Conservation (phyloP, 2,888 invertebrate genomes). For the Prosopocoilus inquinatus region DNA sequence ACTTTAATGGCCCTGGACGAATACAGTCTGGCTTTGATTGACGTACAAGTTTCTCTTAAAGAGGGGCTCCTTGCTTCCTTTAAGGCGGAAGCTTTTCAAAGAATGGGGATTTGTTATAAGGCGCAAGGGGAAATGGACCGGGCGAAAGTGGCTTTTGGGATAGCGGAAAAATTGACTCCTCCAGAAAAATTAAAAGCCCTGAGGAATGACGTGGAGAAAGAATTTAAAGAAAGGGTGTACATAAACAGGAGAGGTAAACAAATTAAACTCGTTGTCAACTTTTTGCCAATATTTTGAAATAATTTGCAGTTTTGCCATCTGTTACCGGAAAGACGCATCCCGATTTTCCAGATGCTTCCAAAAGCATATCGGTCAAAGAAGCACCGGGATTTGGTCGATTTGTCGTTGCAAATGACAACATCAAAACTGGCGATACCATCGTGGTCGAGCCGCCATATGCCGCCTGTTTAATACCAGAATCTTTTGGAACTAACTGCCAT, state of each 20-base stretch:
- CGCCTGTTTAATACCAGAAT: constrained; percentile 69
- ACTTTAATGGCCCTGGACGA: constrained; percentile 59
- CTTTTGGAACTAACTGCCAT: constrained; percentile 76
- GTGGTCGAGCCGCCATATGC: constrained; percentile 72
- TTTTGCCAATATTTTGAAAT: too few relatives aligned
- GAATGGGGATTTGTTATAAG: constrained; percentile 69
- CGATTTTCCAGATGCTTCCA: constrained; percentile 58
- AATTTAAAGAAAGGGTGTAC: constrained; percentile 26
- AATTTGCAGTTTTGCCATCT: constrained; percentile 20
- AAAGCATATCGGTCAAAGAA: constrained; percentile 59
- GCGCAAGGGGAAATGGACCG: constrained; percentile 60
- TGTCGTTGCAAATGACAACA: constrained; percentile 61
- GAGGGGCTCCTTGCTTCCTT: constrained; percentile 61
- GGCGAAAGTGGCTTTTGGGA: constrained; percentile 64
- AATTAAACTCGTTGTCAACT: neutral
- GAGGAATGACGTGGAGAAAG: constrained; percentile 48
- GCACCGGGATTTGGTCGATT: constrained; percentile 67
- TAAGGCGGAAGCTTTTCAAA: constrained; percentile 66
- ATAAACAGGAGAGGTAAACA: constrained; percentile 23
- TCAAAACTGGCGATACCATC: constrained; percentile 70
- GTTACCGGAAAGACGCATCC: constrained; percentile 17
- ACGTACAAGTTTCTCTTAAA: constrained; percentile 65
- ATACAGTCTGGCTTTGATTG: constrained; percentile 62
- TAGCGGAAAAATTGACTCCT: constrained; percentile 61
- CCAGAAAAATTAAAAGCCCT: constrained; percentile 51